These are phyloP conservation scores for Leptogaster cylindrica DNA, from an alignment of 2,888 invertebrate genomes.

Conservation along the genomic window DNA sequence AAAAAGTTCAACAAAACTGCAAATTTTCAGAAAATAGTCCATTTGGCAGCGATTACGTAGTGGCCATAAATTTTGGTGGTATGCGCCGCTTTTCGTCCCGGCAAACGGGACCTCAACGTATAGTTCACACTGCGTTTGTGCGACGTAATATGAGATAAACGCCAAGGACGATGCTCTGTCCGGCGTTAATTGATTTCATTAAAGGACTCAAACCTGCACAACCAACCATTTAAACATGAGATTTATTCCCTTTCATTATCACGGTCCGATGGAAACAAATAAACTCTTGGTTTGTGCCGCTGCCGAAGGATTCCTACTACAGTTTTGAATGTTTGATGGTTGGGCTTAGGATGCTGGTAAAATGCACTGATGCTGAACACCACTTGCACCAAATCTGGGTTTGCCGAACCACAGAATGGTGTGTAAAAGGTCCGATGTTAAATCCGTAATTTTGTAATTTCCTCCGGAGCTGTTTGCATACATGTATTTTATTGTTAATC, in stretches of 20 bases:
- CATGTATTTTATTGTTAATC: slow-evolving; percentile 30
- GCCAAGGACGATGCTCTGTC: slow-evolving; percentile 1
- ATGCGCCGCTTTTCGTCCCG: neutral
- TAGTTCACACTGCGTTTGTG: slow-evolving; percentile 6
- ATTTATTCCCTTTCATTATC: slow-evolving; percentile 33
- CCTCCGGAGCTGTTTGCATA: slow-evolving; percentile 20
- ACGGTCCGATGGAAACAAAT: neutral
- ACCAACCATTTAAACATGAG: slow-evolving; percentile 4
- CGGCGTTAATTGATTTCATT: slow-evolving; percentile 34
- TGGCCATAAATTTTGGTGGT: slow-evolving; percentile 1
- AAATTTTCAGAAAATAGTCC: neutral
- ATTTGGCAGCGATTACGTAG: slow-evolving; percentile 8
- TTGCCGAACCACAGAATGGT: neutral
- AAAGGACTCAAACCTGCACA: slow-evolving; percentile 20
- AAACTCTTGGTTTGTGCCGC: no score
- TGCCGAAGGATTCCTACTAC: no score
- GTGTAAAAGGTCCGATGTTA: neutral
- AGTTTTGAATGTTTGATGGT: no score
- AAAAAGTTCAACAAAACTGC: slow-evolving; percentile 18
- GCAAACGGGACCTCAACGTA: neutral
- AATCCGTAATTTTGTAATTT: slow-evolving; percentile 30
- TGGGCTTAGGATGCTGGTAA: slow-evolving; percentile 5
- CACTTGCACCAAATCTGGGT: slow-evolving; percentile 8
- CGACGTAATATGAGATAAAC: slow-evolving; percentile 17
- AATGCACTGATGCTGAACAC: slow-evolving; percentile 1